Evolutionary conservation across 2,113 vertebrate species (phyloP).

Genomic region (Poeciliopsis turrubarensis): DNA sequence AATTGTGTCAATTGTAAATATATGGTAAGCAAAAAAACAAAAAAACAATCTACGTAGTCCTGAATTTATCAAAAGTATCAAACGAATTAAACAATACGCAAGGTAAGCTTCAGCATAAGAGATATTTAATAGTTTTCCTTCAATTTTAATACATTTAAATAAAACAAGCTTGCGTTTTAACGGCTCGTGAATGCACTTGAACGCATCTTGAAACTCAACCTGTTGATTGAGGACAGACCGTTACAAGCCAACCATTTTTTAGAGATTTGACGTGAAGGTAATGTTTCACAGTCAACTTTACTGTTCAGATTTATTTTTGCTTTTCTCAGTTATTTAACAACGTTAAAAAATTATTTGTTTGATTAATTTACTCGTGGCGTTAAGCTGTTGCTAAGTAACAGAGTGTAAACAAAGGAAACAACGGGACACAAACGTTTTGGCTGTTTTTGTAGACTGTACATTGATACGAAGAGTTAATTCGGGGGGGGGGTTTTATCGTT

Average conservation of each 20-base stretch:
- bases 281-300: too few species aligned
- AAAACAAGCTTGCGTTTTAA: background rate
- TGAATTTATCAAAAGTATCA: background rate
- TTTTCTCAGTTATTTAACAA: too few species aligned
- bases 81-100: background rate
- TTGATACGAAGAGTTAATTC: background rate
- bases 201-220: slow-evolving; percentile 28
- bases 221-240: slow-evolving; percentile 5
- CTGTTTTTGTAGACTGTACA: background rate
- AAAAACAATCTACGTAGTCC: background rate
- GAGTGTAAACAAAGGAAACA: slow-evolving; percentile 23
- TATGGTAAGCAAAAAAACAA: background rate
- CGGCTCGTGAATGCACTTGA: slow-evolving; percentile 19
- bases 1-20: slow-evolving; percentile 38
- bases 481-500: too few species aligned
- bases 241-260: too few species aligned
- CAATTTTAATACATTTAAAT: background rate
- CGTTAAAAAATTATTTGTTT: too few species aligned
- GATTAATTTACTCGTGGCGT: background rate
- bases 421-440: too few species aligned
- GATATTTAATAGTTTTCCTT: too few species aligned
- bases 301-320: too few species aligned
- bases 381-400: slow-evolving; percentile 70
- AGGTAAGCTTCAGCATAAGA: background rate
- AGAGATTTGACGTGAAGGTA: too few species aligned